These are phyloP conservation scores for Aphis craccivora DNA, from an alignment of 1,140 invertebrate genomes.

Conservation along the genomic window DNA sequence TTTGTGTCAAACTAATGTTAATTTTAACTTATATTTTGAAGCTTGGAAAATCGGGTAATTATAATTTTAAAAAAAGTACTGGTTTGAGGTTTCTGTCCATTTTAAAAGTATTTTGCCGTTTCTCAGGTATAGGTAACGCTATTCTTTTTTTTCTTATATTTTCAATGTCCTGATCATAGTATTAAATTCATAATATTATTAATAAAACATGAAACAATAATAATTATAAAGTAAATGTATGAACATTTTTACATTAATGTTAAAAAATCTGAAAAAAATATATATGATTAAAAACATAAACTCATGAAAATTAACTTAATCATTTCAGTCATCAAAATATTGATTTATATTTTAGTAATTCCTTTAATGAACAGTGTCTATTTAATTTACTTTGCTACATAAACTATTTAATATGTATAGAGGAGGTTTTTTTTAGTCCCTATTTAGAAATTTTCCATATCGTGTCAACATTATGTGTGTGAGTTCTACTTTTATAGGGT, in stretches of 20 bases:
- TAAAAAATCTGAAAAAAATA: not conserved
- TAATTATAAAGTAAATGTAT: too few relatives aligned
- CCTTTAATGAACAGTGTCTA: not conserved
- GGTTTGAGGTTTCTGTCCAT: not conserved
- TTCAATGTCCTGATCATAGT: not conserved
- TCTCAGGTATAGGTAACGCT: not conserved
- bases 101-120: not conserved
- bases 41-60: slow-evolving; percentile 73
- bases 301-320: not conserved
- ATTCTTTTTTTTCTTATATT: not conserved
- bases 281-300: not conserved
- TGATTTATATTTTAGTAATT: not conserved
- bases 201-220: too few relatives aligned
- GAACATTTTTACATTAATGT: too few relatives aligned
- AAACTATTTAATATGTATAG: not conserved
- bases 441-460: not conserved
- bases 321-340: not conserved
- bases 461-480: not conserved
- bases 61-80: slow-evolving; percentile 57
- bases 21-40: slow-evolving; percentile 79
- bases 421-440: not conserved
- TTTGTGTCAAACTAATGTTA: slow-evolving; percentile 80
- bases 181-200: too few relatives aligned
- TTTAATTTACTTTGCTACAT: not conserved
- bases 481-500: not conserved